Evolutionary conservation across 2,888 invertebrate genomes (phyloP), one percentile per base, ranked within the genome.

Genomic region (Ornithoptera priamus): DNA sequence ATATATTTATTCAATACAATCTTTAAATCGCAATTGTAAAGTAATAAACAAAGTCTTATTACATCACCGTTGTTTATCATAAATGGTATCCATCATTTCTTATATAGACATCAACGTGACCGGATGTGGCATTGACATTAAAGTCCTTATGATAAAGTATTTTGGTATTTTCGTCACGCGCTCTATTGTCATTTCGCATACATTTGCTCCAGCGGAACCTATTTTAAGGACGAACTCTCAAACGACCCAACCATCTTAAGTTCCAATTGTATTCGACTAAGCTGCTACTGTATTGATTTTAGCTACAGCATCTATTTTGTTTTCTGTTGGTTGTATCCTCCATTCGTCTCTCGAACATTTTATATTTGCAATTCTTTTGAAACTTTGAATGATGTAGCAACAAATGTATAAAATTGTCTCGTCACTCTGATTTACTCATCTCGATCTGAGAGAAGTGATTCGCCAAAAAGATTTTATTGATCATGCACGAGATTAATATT

Each of bases 361-460:
- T 69, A 71, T 74, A 73, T 72, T 65, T 65, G 42, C 36, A 17
- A 39, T 50, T 57, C 57, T 39, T 65, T 77, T 70, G 77, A 77
- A 78, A 78, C 73, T 87, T 82, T 83, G 78, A 83, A 78, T 81
- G 80, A 80, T 78, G 80, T 81, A 82, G 79, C 80, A 73, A 73
- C 76, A 75, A 79, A 78, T 80, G 74, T 74, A 79, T 80, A 70
- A 80, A 85, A 75, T 72, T 78, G 81, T 81, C 76, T 71, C 78
- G 82, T 89, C 87, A 88, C 80, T 77, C 73, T 70, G 62, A 60
- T 67, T 72, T 77, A 71, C 75, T 76, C 74, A 71, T 75, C 76
- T 75, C 65, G 72, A 75, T 76, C 17, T 72, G 75, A 74, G 72
- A 72, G 75, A 59, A 59, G 39, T 85, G 85, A 85, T 78, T 84